Evolutionary conservation across 2,888 invertebrate species (phyloP).

Genomic region (Rhogogaster chlorosoma): DNA sequence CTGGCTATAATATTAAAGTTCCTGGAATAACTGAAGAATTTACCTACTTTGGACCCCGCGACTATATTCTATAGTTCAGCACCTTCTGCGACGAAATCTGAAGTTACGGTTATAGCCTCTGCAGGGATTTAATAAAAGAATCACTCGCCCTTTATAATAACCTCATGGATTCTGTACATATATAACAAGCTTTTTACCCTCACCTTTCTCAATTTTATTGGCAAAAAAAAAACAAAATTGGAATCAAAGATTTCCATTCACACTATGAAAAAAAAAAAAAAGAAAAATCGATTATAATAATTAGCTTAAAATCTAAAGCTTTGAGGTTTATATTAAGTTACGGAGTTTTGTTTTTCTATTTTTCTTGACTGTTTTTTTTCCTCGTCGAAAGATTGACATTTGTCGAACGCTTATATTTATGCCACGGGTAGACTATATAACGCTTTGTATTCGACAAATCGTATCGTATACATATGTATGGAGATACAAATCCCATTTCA

Average conservation of each 20-base stretch:
- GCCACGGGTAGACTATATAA: neutral
- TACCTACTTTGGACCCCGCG: neutral
- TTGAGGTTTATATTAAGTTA: too few species aligned
- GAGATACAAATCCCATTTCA: conserved; percentile 22
- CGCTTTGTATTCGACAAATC: neutral
- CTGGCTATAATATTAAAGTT: neutral
- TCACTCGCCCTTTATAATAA: conserved; percentile 47
- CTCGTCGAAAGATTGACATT: neutral
- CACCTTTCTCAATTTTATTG: neutral
- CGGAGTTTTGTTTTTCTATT: neutral
- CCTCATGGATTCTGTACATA: conserved; percentile 35
- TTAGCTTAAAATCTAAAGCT: too few species aligned
- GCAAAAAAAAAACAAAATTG: neutral
- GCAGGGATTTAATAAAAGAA: conserved; percentile 49
- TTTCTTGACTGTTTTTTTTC: neutral
- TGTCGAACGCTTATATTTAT: neutral
- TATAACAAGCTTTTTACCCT: neutral
- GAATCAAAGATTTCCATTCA: neutral
- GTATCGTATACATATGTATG: neutral
- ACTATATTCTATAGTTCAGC: conserved; percentile 12
- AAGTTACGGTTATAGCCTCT: conserved; percentile 47
- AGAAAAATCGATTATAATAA: too few species aligned
- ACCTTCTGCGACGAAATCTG: conserved; percentile 41
- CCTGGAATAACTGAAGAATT: neutral
- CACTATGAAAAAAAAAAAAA: neutral